Evolutionary conservation across 2,888 invertebrate genomes (phyloP).

Genomic region (Epistrophe grossulariae): DNA sequence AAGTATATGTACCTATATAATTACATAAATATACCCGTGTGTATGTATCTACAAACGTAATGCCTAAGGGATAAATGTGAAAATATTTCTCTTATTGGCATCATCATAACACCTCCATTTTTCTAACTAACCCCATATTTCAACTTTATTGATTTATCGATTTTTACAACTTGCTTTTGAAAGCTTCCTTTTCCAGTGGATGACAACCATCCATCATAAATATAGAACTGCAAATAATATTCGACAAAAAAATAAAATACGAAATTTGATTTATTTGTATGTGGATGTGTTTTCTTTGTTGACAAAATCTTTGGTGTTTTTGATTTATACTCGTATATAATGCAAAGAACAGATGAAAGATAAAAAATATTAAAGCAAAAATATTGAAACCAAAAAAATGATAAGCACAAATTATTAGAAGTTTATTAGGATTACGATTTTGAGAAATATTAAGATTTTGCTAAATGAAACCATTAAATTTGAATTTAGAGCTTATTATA

Average conservation of each 20-base stretch:
- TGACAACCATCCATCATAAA: constrained; percentile 57
- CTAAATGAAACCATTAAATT: no score
- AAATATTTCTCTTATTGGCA: constrained; percentile 63
- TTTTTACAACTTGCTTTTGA: constrained; percentile 50
- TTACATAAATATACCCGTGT: no score
- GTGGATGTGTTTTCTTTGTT: neutral
- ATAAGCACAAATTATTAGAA: no score
- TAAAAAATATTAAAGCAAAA: no score
- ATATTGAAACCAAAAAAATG: no score
- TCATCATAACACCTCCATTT: constrained; percentile 34
- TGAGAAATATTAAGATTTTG: no score
- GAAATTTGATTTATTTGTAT: neutral
- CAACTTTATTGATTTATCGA: constrained; percentile 27
- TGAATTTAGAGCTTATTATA: no score
- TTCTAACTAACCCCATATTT: neutral
- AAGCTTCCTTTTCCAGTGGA: neutral
- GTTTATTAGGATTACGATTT: no score
- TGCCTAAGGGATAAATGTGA: constrained; percentile 52
- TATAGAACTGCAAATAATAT: constrained; percentile 48
- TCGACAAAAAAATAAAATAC: constrained; percentile 35
- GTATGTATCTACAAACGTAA: neutral
- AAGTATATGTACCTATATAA: neutral
- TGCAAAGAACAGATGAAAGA: no score
- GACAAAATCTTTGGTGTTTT: neutral
- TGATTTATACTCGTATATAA: neutral